Percentiles rank a stretch among this genome's conserved stretches.
These are phyloP conservation scores for Staurois parvus DNA, from an alignment of 2,797 vertebrate species.

Conservation along the genomic window DNA sequence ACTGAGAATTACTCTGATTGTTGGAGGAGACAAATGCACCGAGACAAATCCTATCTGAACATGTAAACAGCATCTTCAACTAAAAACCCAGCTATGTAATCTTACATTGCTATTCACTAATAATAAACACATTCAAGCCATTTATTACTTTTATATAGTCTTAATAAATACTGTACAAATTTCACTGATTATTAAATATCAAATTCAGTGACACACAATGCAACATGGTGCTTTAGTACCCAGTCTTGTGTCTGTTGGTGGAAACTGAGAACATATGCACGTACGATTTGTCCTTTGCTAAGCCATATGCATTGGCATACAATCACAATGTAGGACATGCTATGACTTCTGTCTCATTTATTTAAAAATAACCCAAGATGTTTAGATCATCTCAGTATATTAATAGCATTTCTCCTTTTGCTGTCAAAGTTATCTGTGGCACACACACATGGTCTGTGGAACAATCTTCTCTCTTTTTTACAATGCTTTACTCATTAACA, in stretches of 20 bases:
- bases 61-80: too few species aligned
- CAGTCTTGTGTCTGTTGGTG: background rate
- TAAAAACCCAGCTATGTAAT: too few species aligned
- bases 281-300: slow-evolving; percentile 6
- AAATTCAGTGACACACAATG: background rate
- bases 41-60: too few species aligned
- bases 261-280: slow-evolving; percentile 13
- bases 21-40: too few species aligned
- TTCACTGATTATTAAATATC: background rate
- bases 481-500: background rate
- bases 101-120: background rate
- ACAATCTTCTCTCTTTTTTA: background rate
- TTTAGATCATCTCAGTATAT: slow-evolving; percentile 23
- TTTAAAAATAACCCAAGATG: slow-evolving; percentile 20
- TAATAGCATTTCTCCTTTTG: slow-evolving; percentile 15
- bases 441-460: slow-evolving; percentile 16
- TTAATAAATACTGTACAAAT: background rate
- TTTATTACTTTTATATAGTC: background rate
- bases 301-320: background rate
- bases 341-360: slow-evolving; percentile 10
- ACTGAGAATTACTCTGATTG: too few species aligned
- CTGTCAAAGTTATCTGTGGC: slow-evolving; percentile 17
- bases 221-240: background rate
- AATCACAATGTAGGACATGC: slow-evolving; percentile 15
- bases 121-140: too few species aligned